These are phyloP conservation scores for Pseudochirops corinnae DNA, from an alignment of 2,797 vertebrate genomes.

Conservation along the genomic window DNA sequence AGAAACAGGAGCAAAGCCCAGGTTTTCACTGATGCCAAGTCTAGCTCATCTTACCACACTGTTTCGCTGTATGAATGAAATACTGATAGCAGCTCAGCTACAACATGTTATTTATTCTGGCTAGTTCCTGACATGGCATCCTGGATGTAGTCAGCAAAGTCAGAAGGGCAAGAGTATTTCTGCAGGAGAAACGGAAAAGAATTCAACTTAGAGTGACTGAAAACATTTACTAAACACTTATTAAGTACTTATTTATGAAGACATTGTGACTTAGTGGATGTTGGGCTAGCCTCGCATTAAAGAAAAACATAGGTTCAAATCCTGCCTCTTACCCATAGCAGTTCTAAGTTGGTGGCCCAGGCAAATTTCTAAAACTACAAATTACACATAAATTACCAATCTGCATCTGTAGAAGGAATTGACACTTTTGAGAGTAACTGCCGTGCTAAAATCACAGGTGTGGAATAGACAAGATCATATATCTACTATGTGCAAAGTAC, in stretches of 20 bases:
- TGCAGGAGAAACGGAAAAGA: slow-evolving; percentile 2
- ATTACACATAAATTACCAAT: background rate
- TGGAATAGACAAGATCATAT: background rate
- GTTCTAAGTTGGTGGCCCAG: background rate
- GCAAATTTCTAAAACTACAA: background rate
- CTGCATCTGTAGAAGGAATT: background rate
- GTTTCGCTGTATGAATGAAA: background rate
- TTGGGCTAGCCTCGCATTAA: background rate
- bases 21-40: background rate
- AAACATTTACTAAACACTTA: background rate
- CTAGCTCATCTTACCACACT: background rate
- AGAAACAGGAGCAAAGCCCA: background rate
- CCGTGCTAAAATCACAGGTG: background rate
- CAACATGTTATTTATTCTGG: background rate
- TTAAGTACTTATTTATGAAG: background rate
- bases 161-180: background rate
- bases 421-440: background rate
- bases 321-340: background rate
- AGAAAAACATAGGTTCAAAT: background rate
- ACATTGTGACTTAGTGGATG: background rate
- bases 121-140: background rate
- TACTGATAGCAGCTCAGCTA: background rate
- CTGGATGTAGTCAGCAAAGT: background rate
- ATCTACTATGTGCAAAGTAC: background rate
- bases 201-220: background rate